Evolutionary conservation across 2,113 vertebrate species (phyloP).

Genomic region (Cariama cristata): DNA sequence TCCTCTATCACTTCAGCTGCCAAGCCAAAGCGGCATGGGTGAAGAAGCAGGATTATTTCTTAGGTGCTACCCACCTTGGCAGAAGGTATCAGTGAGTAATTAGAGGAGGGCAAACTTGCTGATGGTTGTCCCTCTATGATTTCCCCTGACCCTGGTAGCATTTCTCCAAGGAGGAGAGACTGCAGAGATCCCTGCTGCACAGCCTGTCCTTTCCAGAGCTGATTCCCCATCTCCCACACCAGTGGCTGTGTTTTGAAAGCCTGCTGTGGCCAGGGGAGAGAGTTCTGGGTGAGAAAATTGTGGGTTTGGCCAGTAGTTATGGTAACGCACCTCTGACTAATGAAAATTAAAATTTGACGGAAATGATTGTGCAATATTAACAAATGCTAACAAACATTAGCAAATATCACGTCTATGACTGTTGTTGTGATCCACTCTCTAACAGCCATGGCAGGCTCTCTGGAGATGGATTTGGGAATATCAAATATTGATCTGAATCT

Average conservation of each 20-base stretch:
- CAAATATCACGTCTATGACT: background rate
- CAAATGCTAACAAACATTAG: background rate
- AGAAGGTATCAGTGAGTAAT: background rate
- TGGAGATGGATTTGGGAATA: background rate
- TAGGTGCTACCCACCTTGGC: rapidly evolving
- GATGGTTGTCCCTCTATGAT: background rate
- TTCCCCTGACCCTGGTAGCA: too few species aligned
- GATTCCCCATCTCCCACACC: background rate
- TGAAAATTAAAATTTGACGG: background rate
- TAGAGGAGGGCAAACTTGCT: background rate
- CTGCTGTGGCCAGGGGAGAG: background rate
- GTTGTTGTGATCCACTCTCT: background rate
- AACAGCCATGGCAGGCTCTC: background rate
- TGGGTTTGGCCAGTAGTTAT: background rate
- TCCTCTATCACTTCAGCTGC: background rate
- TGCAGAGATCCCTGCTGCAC: background rate
- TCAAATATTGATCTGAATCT: background rate
- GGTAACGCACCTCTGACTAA: background rate
- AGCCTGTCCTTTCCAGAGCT: background rate
- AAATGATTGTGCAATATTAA: background rate
- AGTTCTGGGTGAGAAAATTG: background rate
- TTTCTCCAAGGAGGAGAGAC: background rate
- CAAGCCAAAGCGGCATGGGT: background rate
- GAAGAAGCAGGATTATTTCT: background rate
- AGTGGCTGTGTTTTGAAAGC: background rate